These are phyloP conservation scores for Larimichthys polyactis DNA, from an alignment of 2,113 vertebrate genomes.

Conservation along the genomic window DNA sequence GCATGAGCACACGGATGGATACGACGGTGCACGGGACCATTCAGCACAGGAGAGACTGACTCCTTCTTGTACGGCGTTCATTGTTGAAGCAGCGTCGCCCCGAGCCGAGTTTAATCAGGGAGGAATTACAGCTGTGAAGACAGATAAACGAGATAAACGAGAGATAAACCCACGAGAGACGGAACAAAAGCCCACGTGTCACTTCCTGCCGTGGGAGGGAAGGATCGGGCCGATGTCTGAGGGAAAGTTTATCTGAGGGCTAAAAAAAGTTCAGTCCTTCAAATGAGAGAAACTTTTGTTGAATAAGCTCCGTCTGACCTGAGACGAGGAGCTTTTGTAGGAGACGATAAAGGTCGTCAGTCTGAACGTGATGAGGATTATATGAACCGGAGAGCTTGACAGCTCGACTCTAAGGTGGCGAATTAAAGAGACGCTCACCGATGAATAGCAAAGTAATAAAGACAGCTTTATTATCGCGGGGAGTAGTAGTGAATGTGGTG, in stretches of 20 bases:
- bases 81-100: constrained; percentile 37
- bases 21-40: neutral
- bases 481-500: constrained; percentile 45
- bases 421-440: constrained; percentile 38
- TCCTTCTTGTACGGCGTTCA: neutral
- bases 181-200: constrained; percentile 37
- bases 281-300: constrained; percentile 39
- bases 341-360: constrained; percentile 44
- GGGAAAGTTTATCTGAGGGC: constrained; percentile 40
- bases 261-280: constrained; percentile 37
- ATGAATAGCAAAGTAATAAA: constrained; percentile 44
- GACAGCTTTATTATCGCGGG: constrained; percentile 52
- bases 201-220: constrained; percentile 45
- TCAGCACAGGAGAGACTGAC: constrained; percentile 27
- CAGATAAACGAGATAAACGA: constrained; percentile 5
- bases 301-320: constrained; percentile 10
- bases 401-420: constrained; percentile 50
- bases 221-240: constrained; percentile 44
- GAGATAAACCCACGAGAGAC: constrained; percentile 39
- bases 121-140: constrained; percentile 46
- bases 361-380: constrained; percentile 54
- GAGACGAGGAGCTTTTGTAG: constrained; percentile 48
- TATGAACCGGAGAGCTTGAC: constrained; percentile 41
- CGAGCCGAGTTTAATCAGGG: constrained; percentile 48
- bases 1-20: neutral